These are phyloP conservation scores for Pagrus major DNA, from an alignment of 2,113 vertebrate species.

Conservation along the genomic window DNA sequence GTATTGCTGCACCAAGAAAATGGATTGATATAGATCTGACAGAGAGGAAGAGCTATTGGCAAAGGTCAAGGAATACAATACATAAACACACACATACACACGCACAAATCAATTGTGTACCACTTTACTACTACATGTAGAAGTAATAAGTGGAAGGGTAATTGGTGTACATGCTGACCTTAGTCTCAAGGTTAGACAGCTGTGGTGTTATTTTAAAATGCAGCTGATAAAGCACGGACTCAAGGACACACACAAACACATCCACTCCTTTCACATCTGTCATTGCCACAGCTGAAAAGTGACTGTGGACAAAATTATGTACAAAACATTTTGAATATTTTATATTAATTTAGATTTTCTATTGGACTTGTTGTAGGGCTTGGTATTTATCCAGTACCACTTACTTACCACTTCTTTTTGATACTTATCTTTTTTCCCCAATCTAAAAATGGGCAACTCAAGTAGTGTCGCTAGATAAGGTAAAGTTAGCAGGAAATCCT, in stretches of 20 bases:
- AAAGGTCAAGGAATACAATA: constrained; percentile 46
- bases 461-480: no score
- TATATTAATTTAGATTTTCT: no score
- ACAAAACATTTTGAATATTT: no score
- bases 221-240: constrained; percentile 49
- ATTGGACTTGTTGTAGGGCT: no score
- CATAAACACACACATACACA: constrained; percentile 12
- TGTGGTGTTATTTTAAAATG: constrained; percentile 65
- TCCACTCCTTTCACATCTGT: constrained; percentile 8
- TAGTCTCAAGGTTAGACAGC: constrained; percentile 63
- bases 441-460: no score
- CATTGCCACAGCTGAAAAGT: no score
- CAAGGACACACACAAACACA: constrained; percentile 39
- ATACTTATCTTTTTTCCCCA: no score
- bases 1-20: constrained; percentile 5
- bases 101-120: not conserved
- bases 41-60: not conserved
- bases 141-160: constrained; percentile 35
- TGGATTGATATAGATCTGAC: constrained; percentile 49
- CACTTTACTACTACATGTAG: constrained; percentile 8
- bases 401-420: no score
- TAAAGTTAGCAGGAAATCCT: no score
- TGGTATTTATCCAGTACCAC: no score
- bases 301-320: no score
- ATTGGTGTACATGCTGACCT: constrained; percentile 35